Evolutionary conservation across 2,113 vertebrate genomes (phyloP).

Genomic region (Sula dactylatra): DNA sequence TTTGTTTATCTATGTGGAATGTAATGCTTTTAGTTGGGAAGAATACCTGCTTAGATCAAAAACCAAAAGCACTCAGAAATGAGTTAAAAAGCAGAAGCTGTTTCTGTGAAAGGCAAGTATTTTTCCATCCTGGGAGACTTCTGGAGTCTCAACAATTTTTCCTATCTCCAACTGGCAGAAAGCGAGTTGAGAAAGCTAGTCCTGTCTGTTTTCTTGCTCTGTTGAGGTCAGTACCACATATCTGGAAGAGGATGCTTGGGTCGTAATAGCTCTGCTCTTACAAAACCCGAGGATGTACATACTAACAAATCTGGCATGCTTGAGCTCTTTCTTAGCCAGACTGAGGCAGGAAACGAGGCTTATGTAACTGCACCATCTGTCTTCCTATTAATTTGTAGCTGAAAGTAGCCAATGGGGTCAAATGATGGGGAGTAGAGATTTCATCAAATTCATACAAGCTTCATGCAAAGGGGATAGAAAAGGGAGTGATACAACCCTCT

Average conservation of each 20-base stretch:
- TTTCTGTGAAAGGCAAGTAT: neutral
- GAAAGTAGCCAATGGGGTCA: constrained; percentile 11
- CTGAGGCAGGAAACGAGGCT: neutral
- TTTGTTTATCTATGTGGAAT: neutral
- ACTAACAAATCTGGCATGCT: neutral
- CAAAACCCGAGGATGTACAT: neutral
- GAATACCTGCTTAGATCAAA: neutral
- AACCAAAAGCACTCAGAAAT: neutral
- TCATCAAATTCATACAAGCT: neutral
- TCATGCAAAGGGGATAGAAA: neutral
- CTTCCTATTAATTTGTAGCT: neutral
- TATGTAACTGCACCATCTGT: constrained; percentile 62
- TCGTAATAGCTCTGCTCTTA: neutral
- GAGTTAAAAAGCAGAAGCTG: neutral
- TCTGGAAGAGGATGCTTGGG: neutral
- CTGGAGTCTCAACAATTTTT: neutral
- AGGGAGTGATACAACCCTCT: accelerated
- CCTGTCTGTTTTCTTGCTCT: neutral
- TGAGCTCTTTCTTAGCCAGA: constrained; percentile 21
- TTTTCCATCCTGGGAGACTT: neutral
- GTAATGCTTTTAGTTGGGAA: neutral
- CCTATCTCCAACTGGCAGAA: neutral
- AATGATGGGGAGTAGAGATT: neutral
- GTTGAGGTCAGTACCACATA: neutral
- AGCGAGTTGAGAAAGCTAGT: neutral